Percentiles rank a stretch among this genome's conserved stretches.
These are phyloP conservation scores for Sebastes kiyomatsui DNA, from an alignment of 2,797 vertebrate genomes.

Conservation along the genomic window DNA sequence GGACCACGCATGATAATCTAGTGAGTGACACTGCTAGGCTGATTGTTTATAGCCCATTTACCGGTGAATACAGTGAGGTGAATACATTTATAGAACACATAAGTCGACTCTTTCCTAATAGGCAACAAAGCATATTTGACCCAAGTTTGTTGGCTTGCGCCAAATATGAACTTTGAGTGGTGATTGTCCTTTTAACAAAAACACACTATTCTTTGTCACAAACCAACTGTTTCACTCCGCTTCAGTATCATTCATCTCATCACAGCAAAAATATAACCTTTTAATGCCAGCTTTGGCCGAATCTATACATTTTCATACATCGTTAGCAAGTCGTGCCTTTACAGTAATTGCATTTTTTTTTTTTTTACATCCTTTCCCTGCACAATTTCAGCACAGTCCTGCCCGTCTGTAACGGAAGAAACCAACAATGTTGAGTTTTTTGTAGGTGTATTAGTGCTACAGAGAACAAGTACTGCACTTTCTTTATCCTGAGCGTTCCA, in stretches of 20 bases:
- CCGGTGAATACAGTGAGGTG: slow-evolving; percentile 40
- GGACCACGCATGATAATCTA: slow-evolving; percentile 62
- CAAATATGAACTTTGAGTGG: slow-evolving; percentile 36
- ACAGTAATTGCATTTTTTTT: slow-evolving; percentile 43
- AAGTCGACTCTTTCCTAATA: slow-evolving; percentile 45
- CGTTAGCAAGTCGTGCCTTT: slow-evolving; percentile 35
- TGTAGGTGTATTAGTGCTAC: slow-evolving; percentile 41
- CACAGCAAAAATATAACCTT: slow-evolving; percentile 70
- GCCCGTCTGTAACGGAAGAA: slow-evolving; percentile 46
- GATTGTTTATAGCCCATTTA: slow-evolving; percentile 42
- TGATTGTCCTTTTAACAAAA: slow-evolving; percentile 63
- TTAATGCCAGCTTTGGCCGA: slow-evolving; percentile 28
- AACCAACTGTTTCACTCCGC: slow-evolving; percentile 39
- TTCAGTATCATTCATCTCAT: slow-evolving; percentile 44
- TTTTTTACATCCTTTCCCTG: slow-evolving; percentile 51
- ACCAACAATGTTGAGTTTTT: slow-evolving; percentile 25
- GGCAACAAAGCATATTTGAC: slow-evolving; percentile 50
- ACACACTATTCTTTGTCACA: slow-evolving; percentile 35
- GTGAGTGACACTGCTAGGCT: slow-evolving; percentile 50
- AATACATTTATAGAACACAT: slow-evolving; percentile 55
- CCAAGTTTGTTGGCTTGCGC: slow-evolving; percentile 23
- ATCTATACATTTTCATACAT: slow-evolving; percentile 73
- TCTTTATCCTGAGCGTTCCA: slow-evolving; percentile 71
- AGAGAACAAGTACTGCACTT: slow-evolving; percentile 53
- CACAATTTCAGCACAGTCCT: slow-evolving; percentile 49